phyloP scores from a whole-genome alignment of 1,140 invertebrate species.

The Capitella teleta region DNA sequence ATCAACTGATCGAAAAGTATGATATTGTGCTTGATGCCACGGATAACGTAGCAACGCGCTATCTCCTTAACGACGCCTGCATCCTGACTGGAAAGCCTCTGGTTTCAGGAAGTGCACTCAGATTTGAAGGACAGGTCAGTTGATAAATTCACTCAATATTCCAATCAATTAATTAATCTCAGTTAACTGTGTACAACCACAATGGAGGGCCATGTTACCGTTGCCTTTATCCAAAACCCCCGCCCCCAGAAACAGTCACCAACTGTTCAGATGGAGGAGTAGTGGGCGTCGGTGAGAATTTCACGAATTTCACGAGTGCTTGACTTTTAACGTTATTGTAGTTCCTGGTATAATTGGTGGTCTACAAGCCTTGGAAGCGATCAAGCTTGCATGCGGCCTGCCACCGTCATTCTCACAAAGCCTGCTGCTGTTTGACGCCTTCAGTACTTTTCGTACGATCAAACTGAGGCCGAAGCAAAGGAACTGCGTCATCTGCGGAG shows the following conservation, averaged over 20 bases:
- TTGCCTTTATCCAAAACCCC: slow-evolving; percentile 85
- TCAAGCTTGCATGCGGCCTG: slow-evolving; percentile 80
- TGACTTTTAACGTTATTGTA: no score
- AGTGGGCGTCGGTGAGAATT: slow-evolving; percentile 63
- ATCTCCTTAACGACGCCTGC: slow-evolving; percentile 85
- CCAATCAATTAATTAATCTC: slow-evolving; percentile 7
- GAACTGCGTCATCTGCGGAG: slow-evolving; percentile 68
- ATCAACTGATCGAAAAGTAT: slow-evolving; percentile 63
- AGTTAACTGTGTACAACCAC: slow-evolving; percentile 82
- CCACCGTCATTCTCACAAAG: slow-evolving; percentile 26
- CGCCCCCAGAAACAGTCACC: slow-evolving; percentile 79
- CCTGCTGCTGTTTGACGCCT: slow-evolving; percentile 80
- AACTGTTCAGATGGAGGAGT: slow-evolving; percentile 94
- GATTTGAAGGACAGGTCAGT: slow-evolving; percentile 80
- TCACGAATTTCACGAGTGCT: no score
- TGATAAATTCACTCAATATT: not conserved
- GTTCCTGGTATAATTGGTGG: slow-evolving; percentile 80
- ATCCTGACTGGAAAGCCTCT: slow-evolving; percentile 59
- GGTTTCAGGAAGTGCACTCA: slow-evolving; percentile 84
- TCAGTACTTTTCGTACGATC: slow-evolving; percentile 64
- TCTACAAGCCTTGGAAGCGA: slow-evolving; percentile 83
- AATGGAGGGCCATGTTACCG: slow-evolving; percentile 62
- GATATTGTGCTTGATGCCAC: slow-evolving; percentile 87
- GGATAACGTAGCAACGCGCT: slow-evolving; percentile 88
- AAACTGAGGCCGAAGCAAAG: slow-evolving; percentile 59